Evolutionary conservation across 2,888 invertebrate genomes (phyloP).

Genomic region (Acanthacorydalis orientalis): DNA sequence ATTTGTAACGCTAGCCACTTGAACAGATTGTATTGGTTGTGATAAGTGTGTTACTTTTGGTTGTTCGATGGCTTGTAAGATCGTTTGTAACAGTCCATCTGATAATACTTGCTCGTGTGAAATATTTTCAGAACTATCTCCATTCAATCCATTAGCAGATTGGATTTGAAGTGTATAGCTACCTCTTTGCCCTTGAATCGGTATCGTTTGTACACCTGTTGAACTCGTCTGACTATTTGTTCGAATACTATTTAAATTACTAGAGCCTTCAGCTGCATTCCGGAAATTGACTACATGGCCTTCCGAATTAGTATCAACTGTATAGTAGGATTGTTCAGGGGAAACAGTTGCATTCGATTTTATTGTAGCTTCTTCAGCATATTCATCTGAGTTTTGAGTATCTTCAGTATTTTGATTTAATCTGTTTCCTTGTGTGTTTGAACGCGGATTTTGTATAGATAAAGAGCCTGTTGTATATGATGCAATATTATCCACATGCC

Average conservation of each 20-base stretch:
- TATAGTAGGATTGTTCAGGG: neutral
- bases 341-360: neutral
- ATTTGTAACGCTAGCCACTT: neutral
- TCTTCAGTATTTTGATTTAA: neutral
- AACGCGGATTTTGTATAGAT: neutral
- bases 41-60: constrained; percentile 25
- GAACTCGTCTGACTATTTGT: neutral
- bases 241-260: neutral
- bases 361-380: neutral
- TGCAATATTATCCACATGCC: neutral
- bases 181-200: constrained; percentile 38
- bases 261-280: neutral
- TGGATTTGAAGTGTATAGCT: constrained; percentile 64
- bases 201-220: constrained; percentile 24
- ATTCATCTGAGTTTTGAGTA: neutral
- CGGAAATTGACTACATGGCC: too few relatives aligned
- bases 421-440: neutral
- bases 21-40: constrained; percentile 6
- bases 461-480: neutral
- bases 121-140: constrained; percentile 25
- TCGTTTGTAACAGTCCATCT: constrained; percentile 62
- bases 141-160: constrained; percentile 46
- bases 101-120: constrained; percentile 65
- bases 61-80: constrained; percentile 66
- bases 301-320: neutral